Evolutionary conservation across 2,888 invertebrate genomes (phyloP).

Genomic region (Agrochola lota): DNA sequence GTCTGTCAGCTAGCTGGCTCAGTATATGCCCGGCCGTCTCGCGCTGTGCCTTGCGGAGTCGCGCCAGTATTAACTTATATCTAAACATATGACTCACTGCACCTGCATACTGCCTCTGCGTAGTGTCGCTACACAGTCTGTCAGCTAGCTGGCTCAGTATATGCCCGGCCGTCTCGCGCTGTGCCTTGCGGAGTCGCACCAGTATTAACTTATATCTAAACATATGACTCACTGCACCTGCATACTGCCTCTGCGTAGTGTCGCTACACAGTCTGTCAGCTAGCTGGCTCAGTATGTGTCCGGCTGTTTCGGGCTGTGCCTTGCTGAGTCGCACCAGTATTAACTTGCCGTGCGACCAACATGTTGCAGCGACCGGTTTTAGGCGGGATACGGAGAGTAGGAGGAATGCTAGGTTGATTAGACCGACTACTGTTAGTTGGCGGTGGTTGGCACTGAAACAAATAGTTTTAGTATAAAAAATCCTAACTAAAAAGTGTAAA

Average conservation of each 20-base stretch:
- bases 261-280: conserved; percentile 79
- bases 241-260: conserved; percentile 76
- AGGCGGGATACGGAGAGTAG: conserved; percentile 75
- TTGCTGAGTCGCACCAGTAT: conserved; percentile 82
- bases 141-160: conserved; percentile 81
- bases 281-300: conserved; percentile 78
- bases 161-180: conserved; percentile 80
- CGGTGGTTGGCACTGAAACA: conserved; percentile 83
- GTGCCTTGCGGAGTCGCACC: conserved; percentile 80
- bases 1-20: conserved; percentile 77
- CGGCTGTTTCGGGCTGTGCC: conserved; percentile 80
- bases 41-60: conserved; percentile 81
- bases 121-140: conserved; percentile 74
- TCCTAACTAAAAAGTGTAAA: too few relatives aligned
- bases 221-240: conserved; percentile 73
- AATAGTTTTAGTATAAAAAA: conserved; percentile 11
- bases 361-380: conserved; percentile 72
- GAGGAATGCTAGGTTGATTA: conserved; percentile 82
- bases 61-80: conserved; percentile 75
- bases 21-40: conserved; percentile 81
- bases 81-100: neutral
- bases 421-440: conserved; percentile 82
- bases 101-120: conserved; percentile 82
- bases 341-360: conserved; percentile 83
- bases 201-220: conserved; percentile 70